Percentiles rank a stretch among this genome's conserved stretches.
These are phyloP conservation scores for Pelecanus crispus DNA, from an alignment of 2,113 vertebrate genomes.

Conservation along the genomic window DNA sequence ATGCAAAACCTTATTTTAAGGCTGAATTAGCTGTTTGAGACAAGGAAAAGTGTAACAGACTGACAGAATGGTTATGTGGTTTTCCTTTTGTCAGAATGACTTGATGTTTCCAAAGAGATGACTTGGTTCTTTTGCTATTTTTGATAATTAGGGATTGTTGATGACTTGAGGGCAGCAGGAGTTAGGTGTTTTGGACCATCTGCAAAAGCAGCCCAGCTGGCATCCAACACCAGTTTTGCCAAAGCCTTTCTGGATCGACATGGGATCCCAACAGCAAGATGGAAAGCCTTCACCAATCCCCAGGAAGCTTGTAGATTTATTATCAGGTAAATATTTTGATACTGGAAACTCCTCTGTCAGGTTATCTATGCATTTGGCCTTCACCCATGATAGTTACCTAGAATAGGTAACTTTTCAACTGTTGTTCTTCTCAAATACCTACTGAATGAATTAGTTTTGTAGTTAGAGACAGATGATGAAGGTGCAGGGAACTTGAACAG, in stretches of 20 bases:
- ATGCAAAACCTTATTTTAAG: neutral
- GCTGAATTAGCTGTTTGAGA: neutral
- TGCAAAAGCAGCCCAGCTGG: slow-evolving; percentile 81
- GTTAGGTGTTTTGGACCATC: slow-evolving; percentile 83
- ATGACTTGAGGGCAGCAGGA: slow-evolving; percentile 80
- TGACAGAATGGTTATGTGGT: rapidly evolving
- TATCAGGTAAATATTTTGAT: slow-evolving; percentile 61
- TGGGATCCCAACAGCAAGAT: slow-evolving; percentile 80
- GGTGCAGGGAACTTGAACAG: neutral
- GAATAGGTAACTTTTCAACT: neutral
- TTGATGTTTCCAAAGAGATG: neutral
- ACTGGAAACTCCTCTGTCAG: neutral
- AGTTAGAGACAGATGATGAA: neutral
- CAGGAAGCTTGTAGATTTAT: slow-evolving; percentile 84
- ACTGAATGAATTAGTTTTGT: neutral
- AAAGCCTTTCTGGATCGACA: slow-evolving; percentile 87
- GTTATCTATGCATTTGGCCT: no score
- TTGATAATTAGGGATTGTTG: slow-evolving; percentile 75
- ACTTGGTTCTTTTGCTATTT: neutral
- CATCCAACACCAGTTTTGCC: slow-evolving; percentile 79
- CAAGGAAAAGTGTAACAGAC: neutral
- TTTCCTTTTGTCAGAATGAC: neutral
- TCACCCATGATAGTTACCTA: neutral
- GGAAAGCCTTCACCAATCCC: slow-evolving; percentile 77
- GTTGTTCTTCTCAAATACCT: neutral